Evolutionary conservation across 2,888 invertebrate species (phyloP).

Genomic region (Patella pellucida): DNA sequence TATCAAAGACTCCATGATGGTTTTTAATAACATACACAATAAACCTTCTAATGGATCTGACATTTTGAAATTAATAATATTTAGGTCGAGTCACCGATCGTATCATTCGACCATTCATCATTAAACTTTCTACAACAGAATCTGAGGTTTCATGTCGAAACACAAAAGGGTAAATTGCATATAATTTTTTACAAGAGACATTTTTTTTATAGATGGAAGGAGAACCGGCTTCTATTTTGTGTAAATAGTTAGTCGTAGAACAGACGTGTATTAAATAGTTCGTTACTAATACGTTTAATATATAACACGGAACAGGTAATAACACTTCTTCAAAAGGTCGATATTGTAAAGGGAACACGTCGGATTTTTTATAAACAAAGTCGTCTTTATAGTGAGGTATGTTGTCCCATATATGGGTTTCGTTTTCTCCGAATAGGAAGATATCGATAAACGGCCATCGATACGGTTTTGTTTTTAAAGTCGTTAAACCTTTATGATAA

Average conservation of each 20-base stretch:
- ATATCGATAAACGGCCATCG: conserved; percentile 60
- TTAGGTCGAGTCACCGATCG: neutral
- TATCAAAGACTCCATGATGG: too few relatives aligned
- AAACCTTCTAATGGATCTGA: too few relatives aligned
- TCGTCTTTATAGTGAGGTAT: conserved; percentile 18
- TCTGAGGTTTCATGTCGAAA: conserved; percentile 41
- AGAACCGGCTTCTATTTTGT: conserved; percentile 31
- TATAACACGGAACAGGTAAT: conserved; percentile 38
- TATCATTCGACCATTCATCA: neutral
- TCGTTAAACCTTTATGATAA: conserved; percentile 34
- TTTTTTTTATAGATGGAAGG: conserved; percentile 12
- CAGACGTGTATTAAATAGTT: conserved; percentile 30
- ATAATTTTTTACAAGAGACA: conserved; percentile 33
- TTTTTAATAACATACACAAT: too few relatives aligned
- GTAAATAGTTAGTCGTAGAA: conserved; percentile 32
- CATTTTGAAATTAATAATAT: neutral
- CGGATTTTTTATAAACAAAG: conserved; percentile 28
- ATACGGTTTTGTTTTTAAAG: conserved; percentile 38
- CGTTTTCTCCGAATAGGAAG: conserved; percentile 52
- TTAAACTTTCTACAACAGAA: neutral
- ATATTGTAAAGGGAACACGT: conserved; percentile 35
- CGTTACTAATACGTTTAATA: conserved; percentile 14
- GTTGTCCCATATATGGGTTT: conserved; percentile 48
- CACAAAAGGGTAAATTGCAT: conserved; percentile 41
- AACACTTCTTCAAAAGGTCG: conserved; percentile 36